These are phyloP conservation scores for Xiphophorus maculatus DNA, from an alignment of 2,113 vertebrate species.

Conservation along the genomic window DNA sequence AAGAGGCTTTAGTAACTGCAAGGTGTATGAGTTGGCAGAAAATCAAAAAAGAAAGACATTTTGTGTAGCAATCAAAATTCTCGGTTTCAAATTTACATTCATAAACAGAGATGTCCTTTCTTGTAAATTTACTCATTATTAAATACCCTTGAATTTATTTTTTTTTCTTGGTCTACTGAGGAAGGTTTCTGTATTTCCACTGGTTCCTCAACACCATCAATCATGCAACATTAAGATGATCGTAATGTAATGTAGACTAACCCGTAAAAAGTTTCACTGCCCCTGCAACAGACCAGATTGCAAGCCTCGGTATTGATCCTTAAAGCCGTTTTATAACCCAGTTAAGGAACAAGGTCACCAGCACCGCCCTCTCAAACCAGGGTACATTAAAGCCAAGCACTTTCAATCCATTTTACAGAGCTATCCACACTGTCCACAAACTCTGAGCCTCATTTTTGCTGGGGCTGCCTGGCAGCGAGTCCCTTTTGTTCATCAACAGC, in stretches of 20 bases:
- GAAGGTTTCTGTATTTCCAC: neutral
- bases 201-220: neutral
- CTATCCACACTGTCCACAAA: neutral
- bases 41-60: neutral
- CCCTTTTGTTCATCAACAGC: conserved; percentile 22
- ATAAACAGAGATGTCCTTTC: neutral
- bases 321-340: neutral
- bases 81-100: neutral
- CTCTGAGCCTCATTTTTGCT: neutral
- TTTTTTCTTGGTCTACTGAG: too few species aligned
- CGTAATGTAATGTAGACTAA: neutral
- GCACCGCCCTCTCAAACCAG: neutral
- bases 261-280: neutral
- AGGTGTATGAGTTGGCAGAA: neutral
- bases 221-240: neutral
- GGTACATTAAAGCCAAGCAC: neutral
- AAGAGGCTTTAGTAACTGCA: neutral
- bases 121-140: neutral
- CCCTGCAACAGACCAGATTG: neutral
- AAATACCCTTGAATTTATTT: neutral
- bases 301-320: conserved; percentile 6
- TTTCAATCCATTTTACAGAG: conserved; percentile 2
- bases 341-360: conserved; percentile 13
- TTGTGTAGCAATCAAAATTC: neutral
- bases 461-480: conserved; percentile 12